Percentiles rank a stretch among this genome's conserved stretches.
These are phyloP conservation scores for Sebastes kiyomatsui DNA, from an alignment of 2,797 vertebrate species.

Conservation along the genomic window DNA sequence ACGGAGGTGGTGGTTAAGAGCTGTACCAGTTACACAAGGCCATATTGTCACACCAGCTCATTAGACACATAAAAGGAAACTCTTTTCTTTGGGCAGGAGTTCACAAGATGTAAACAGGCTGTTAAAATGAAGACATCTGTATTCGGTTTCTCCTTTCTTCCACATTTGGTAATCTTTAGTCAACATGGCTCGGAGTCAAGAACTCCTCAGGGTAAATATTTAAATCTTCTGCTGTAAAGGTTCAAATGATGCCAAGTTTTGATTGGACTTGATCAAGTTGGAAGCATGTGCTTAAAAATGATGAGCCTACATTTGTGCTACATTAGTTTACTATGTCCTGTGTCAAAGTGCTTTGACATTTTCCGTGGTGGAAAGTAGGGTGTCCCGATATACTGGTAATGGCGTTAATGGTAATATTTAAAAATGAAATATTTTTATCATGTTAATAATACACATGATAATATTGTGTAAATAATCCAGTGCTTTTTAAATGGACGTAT, in stretches of 20 bases:
- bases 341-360: not conserved
- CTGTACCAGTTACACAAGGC: slow-evolving; percentile 59
- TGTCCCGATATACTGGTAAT: no score
- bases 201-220: slow-evolving; percentile 32
- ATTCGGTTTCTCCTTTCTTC: slow-evolving; percentile 49
- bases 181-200: slow-evolving; percentile 42
- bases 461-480: no score
- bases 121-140: slow-evolving; percentile 74
- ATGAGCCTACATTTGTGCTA: not conserved
- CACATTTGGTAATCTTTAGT: slow-evolving; percentile 69
- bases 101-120: slow-evolving; percentile 75
- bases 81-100: slow-evolving; percentile 58
- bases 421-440: no score
- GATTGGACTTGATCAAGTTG: not conserved
- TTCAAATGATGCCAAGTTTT: slow-evolving; percentile 8
- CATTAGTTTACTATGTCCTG: not conserved
- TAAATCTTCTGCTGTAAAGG: slow-evolving; percentile 50
- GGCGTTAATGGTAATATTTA: no score
- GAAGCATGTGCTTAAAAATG: not conserved
- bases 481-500: no score
- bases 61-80: slow-evolving; percentile 69
- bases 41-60: slow-evolving; percentile 71
- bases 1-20: slow-evolving; percentile 54
- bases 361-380: not conserved
- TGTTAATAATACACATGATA: no score